Percentiles rank a stretch among this genome's conserved stretches.
Conservation (phyloP, 2,888 invertebrate species). For the Meteorus colon region DNA sequence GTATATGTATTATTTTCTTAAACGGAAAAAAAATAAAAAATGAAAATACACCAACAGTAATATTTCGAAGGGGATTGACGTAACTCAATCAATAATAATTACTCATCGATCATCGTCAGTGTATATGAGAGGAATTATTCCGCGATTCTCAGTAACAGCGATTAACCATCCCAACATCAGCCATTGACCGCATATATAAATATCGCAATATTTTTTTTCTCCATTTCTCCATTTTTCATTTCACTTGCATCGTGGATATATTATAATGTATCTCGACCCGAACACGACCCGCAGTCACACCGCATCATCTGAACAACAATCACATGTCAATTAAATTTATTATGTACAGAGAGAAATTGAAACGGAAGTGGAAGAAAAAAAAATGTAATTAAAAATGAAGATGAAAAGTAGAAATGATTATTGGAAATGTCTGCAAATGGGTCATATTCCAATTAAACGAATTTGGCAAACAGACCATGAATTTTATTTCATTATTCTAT, state of each 20-base stretch:
- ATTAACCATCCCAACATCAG: constrained; percentile 19
- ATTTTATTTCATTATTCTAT: no score
- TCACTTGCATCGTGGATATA: background rate
- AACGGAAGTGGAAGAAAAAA: constrained; percentile 7
- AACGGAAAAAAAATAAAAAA: background rate
- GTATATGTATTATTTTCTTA: background rate
- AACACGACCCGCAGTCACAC: constrained; percentile 23
- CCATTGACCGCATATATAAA: constrained; percentile 41
- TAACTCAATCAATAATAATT: constrained; percentile 31
- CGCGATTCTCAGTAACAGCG: constrained; percentile 35
- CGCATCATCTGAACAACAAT: background rate
- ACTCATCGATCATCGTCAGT: constrained; percentile 32
- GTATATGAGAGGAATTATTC: constrained; percentile 5
- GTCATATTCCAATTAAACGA: no score
- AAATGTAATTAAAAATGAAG: background rate
- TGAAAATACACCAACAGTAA: background rate
- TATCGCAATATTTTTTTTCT: constrained; percentile 36
- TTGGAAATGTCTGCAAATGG: no score
- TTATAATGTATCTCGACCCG: constrained; percentile 6
- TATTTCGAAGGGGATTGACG: constrained; percentile 31
- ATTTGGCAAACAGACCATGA: no score
- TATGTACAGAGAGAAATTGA: constrained; percentile 25
- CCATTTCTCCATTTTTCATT: constrained; percentile 22
- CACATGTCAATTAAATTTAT: constrained; percentile 11
- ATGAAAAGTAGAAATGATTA: background rate